Percentiles rank a stretch among this genome's conserved stretches.
Conservation (phyloP, 2,113 vertebrate genomes). For the Falco punctatus region DNA sequence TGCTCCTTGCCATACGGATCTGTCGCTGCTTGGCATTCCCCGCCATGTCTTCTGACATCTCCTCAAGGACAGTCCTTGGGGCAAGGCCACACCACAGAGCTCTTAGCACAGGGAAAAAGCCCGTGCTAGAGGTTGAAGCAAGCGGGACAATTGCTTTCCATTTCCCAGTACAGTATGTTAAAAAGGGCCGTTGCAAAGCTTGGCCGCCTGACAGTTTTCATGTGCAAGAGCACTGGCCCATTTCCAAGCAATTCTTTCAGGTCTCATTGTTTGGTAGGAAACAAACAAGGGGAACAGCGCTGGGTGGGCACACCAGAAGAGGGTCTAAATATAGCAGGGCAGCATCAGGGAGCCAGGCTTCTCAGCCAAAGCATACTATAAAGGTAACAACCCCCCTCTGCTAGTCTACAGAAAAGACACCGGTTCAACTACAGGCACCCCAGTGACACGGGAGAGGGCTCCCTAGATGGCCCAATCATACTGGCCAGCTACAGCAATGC, state of each 20-base stretch:
- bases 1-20: neutral
- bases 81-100: neutral
- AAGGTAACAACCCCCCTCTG: neutral
- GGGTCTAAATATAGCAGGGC: conserved; percentile 68
- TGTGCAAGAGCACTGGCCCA: conserved; percentile 37
- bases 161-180: conserved; percentile 24
- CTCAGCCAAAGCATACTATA: neutral
- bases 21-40: neutral
- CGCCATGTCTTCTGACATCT: neutral
- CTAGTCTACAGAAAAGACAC: neutral
- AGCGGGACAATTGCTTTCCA: neutral
- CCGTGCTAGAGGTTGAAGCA: neutral
- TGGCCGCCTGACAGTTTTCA: conserved; percentile 36
- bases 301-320: conserved; percentile 71
- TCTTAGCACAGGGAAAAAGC: neutral
- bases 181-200: neutral
- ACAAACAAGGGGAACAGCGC: conserved; percentile 71
- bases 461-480: neutral
- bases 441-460: neutral
- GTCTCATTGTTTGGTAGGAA: conserved; percentile 74
- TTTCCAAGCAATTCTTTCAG: conserved; percentile 74
- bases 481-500: neutral
- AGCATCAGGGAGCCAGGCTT: conserved; percentile 47
- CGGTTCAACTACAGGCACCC: neutral
- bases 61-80: neutral